These are phyloP conservation scores for Peribatodes rhomboidaria DNA, from an alignment of 2,888 invertebrate species.

Conservation along the genomic window DNA sequence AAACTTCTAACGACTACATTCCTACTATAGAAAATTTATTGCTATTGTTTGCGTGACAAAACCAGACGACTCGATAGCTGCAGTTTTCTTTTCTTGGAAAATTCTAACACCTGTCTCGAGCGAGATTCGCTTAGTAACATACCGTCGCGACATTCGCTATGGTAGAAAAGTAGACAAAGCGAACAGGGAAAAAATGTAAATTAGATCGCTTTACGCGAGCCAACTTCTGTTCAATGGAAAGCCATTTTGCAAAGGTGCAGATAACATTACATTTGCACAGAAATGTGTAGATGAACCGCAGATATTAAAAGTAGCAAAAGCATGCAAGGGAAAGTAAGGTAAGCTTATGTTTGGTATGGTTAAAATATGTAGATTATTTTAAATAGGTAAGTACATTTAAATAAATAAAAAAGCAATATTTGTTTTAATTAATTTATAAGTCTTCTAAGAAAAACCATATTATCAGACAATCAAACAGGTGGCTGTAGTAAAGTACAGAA, in stretches of 20 bases:
- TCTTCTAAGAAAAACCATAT: no score
- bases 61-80: conserved; percentile 30
- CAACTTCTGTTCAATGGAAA: conserved; percentile 44
- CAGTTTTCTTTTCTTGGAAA: conserved; percentile 44
- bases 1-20: neutral
- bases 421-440: no score
- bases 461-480: no score
- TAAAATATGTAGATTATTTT: no score
- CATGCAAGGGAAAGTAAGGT: neutral
- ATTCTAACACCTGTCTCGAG: conserved; percentile 40
- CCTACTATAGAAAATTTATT: conserved; percentile 1
- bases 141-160: conserved; percentile 32
- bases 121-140: conserved; percentile 38
- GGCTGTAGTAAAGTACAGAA: no score
- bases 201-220: conserved; percentile 43
- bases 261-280: conserved; percentile 39
- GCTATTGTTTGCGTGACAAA: conserved; percentile 37
- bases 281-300: conserved; percentile 19
- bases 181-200: conserved; percentile 53
- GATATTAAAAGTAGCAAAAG: neutral
- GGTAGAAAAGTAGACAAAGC: conserved; percentile 37
- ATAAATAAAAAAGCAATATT: no score
- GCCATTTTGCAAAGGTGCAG: conserved; percentile 42
- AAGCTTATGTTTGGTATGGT: neutral
- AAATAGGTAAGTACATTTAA: no score